Evolutionary conservation across 2,888 invertebrate species (phyloP).

Genomic region (Synanthedon formicaeformis): DNA sequence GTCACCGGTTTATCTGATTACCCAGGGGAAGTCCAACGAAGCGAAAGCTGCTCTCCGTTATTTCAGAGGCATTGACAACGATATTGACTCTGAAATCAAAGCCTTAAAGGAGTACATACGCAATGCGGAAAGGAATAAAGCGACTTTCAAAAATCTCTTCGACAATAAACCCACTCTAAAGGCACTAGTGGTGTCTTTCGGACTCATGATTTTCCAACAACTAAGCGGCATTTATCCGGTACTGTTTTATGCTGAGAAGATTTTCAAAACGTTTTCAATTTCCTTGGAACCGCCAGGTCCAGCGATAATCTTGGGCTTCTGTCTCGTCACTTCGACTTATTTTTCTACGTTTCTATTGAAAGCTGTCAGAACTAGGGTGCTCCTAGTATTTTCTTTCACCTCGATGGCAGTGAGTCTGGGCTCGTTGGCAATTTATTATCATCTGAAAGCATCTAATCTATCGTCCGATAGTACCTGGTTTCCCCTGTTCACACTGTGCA

Average conservation of each 20-base stretch:
- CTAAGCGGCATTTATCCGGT: conserved; percentile 73
- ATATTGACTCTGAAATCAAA: conserved; percentile 67
- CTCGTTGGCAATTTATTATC: conserved; percentile 59
- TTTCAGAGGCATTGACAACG: conserved; percentile 73
- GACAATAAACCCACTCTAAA: conserved; percentile 48
- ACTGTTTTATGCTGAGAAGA: conserved; percentile 69
- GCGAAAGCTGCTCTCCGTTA: conserved; percentile 73
- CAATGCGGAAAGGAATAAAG: conserved; percentile 50
- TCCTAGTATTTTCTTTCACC: conserved; percentile 72
- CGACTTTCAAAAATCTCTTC: conserved; percentile 55
- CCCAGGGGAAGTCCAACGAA: conserved; percentile 64
- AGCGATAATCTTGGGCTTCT: conserved; percentile 73
- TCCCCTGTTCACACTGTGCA: conserved; percentile 66
- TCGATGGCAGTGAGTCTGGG: conserved; percentile 68
- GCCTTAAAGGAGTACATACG: conserved; percentile 55
- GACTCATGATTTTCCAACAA: conserved; percentile 76
- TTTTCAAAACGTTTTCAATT: conserved; percentile 62
- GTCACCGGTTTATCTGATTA: conserved; percentile 74
- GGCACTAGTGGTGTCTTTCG: conserved; percentile 61
- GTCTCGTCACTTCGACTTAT: conserved; percentile 70
- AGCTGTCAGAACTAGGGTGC: conserved; percentile 69
- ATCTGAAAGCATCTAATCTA: conserved; percentile 33
- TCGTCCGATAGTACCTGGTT: conserved; percentile 49
- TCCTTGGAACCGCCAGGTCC: conserved; percentile 44
- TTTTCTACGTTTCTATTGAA: conserved; percentile 71